Percentiles rank a stretch among this genome's conserved stretches.
phyloP scores from a whole-genome alignment of 64 coral and sea anemone species.

The Stichodactyla helianthus region DNA sequence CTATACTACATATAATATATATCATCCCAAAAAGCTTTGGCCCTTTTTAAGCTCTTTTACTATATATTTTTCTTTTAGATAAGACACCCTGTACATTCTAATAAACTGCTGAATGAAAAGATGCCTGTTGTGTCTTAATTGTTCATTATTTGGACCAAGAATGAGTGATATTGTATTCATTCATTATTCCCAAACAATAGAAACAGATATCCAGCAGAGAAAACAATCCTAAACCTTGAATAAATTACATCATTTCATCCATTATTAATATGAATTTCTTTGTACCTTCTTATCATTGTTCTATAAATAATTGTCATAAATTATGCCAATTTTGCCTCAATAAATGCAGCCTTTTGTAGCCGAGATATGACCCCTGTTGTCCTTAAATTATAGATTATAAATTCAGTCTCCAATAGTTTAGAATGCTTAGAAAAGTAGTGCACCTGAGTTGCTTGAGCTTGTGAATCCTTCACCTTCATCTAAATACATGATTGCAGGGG shows the following conservation, averaged over 20 bases:
- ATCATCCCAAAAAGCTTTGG: too few species aligned
- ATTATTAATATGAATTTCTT: too few species aligned
- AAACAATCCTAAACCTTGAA: background rate
- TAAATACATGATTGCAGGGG: constrained; percentile 55
- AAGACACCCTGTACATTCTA: too few species aligned
- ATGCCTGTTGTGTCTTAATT: background rate
- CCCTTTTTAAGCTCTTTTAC: too few species aligned
- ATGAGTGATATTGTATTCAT: background rate
- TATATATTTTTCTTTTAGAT: too few species aligned
- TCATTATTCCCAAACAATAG: background rate
- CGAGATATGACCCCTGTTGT: too few species aligned
- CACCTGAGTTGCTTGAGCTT: constrained; percentile 54
- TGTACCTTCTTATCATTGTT: background rate
- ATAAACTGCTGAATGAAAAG: background rate
- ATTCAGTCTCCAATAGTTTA: background rate
- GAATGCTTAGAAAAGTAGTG: constrained; percentile 59
- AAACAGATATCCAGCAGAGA: background rate
- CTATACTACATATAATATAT: too few species aligned
- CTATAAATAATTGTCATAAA: background rate
- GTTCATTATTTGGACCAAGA: background rate
- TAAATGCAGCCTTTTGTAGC: too few species aligned
- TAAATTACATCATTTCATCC: background rate
- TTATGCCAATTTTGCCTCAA: background rate
- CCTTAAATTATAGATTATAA: background rate
- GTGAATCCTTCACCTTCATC: constrained; percentile 75